A percentile compares a stretch with the other conserved stretches of the same genome.
These are phyloP conservation scores for Halocaridina rubra DNA, from an alignment of 2,888 invertebrate species.

Conservation along the genomic window DNA sequence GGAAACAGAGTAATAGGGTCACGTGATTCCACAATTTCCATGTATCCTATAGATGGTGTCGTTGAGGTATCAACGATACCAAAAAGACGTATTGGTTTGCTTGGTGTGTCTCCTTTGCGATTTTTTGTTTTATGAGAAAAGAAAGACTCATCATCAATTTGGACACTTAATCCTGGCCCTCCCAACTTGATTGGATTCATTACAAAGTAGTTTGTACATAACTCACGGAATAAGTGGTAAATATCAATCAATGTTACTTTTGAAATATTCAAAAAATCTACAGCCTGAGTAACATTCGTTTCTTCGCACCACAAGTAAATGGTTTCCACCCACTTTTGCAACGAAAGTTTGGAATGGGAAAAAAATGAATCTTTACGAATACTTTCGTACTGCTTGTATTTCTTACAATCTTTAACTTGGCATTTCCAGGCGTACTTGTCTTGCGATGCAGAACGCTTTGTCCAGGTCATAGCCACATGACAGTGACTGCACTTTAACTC, in stretches of 20 bases:
- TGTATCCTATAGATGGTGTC: not conserved
- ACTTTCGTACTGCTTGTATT: not conserved
- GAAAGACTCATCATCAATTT: not conserved
- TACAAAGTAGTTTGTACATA: not conserved
- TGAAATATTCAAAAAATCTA: not conserved
- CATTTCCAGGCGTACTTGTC: too few species aligned
- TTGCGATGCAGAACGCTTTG: too few species aligned
- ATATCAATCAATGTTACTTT: not conserved
- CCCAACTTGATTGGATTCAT: not conserved
- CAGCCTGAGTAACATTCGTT: not conserved
- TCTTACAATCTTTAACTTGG: too few species aligned
- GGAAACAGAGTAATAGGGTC: not conserved
- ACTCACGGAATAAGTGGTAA: not conserved
- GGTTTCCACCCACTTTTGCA: not conserved
- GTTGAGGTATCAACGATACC: not conserved
- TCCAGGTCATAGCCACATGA: too few species aligned
- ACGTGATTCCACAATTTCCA: not conserved
- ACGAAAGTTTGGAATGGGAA: not conserved
- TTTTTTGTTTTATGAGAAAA: not conserved
- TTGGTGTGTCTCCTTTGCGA: not conserved
- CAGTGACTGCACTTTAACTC: too few species aligned
- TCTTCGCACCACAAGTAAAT: not conserved
- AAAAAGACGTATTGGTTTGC: not conserved
- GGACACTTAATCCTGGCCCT: not conserved
- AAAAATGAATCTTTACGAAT: not conserved